These are phyloP conservation scores for Plebejus melissa DNA, from an alignment of 2,888 invertebrate species.

Conservation along the genomic window DNA sequence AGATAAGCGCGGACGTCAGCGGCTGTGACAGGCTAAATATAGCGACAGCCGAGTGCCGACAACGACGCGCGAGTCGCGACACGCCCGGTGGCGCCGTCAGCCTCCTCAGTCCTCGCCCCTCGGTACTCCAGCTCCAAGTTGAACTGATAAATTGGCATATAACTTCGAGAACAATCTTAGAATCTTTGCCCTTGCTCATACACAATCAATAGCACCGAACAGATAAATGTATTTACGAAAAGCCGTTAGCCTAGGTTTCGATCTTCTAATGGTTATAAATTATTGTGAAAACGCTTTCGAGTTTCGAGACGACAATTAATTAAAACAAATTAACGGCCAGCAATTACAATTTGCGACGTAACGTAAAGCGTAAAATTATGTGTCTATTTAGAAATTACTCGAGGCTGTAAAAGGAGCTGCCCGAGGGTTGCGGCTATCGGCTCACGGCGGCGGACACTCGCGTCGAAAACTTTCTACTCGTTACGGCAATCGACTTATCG, in stretches of 20 bases:
- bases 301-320: not conserved
- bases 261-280: not conserved
- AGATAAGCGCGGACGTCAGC: slow-evolving; percentile 6
- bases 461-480: not conserved
- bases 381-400: not conserved
- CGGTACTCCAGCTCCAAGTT: not conserved
- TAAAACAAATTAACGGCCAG: not conserved
- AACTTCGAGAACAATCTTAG: not conserved
- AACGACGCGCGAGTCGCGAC: not conserved
- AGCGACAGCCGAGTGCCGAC: not conserved
- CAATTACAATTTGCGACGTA: not conserved
- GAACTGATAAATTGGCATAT: not conserved
- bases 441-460: not conserved
- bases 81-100: not conserved
- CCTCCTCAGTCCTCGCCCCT: not conserved
- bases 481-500: not conserved
- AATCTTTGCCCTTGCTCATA: too few relatives aligned
- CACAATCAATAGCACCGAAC: not conserved
- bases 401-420: slow-evolving; percentile 6
- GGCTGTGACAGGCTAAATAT: not conserved
- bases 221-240: not conserved
- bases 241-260: not conserved
- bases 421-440: not conserved
- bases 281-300: not conserved
- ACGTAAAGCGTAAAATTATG: not conserved